Evolutionary conservation across 1,140 invertebrate species (phyloP).

Genomic region (Halesus radiatus): DNA sequence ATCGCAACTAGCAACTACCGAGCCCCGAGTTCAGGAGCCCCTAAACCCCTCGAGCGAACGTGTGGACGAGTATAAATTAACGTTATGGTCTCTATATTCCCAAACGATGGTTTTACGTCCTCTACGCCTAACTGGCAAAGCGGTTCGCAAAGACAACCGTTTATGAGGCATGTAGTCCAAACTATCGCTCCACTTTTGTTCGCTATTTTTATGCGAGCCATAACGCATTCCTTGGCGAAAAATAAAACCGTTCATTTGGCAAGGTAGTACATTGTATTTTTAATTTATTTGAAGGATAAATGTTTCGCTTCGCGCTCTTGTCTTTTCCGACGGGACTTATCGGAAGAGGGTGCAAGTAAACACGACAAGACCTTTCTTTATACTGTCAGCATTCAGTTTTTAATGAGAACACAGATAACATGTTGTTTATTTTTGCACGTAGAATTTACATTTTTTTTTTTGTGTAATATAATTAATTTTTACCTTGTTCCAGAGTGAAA

Average conservation of each 20-base stretch:
- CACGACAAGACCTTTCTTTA: no score
- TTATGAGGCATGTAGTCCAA: slow-evolving; percentile 22
- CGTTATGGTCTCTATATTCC: slow-evolving; percentile 36
- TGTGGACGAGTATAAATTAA: slow-evolving; percentile 39
- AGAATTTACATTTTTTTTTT: no score
- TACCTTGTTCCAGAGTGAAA: no score
- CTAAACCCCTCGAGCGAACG: slow-evolving; percentile 3
- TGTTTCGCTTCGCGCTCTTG: not conserved
- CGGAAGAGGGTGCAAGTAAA: no score
- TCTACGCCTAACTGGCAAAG: slow-evolving; percentile 36
- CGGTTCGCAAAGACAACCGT: slow-evolving; percentile 19
- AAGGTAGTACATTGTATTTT: slow-evolving; percentile 10
- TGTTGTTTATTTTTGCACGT: no score
- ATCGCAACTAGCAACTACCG: not conserved
- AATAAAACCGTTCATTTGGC: slow-evolving; percentile 34
- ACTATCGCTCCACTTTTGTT: slow-evolving; percentile 1
- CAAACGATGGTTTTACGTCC: slow-evolving; percentile 38
- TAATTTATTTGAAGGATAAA: slow-evolving; percentile 7
- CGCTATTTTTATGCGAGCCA: slow-evolving; percentile 24
- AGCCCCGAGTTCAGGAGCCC: not conserved
- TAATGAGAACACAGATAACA: no score
- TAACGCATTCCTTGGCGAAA: slow-evolving; percentile 21
- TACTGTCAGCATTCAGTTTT: no score
- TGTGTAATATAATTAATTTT: no score
- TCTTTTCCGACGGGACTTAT: no score